A percentile compares a stretch with the other conserved stretches of the same genome.
These are phyloP conservation scores for Carassius gibelio DNA, from an alignment of 2,113 vertebrate species.

Conservation along the genomic window DNA sequence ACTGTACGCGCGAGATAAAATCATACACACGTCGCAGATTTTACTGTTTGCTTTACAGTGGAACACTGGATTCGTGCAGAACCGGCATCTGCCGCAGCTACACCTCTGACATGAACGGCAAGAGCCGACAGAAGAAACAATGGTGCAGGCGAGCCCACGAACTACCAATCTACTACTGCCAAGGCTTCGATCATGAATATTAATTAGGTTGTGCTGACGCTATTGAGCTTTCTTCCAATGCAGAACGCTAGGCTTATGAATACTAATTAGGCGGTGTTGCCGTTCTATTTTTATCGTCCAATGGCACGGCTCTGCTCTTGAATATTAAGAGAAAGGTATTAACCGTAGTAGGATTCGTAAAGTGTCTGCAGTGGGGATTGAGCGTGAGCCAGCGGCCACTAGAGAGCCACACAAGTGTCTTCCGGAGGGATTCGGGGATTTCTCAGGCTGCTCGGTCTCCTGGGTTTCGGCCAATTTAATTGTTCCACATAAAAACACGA, in stretches of 20 bases:
- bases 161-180: neutral
- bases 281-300: neutral
- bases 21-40: conserved; percentile 1
- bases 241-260: neutral
- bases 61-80: conserved; percentile 9
- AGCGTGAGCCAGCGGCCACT: conserved; percentile 1
- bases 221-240: neutral
- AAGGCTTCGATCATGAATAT: conserved; percentile 10
- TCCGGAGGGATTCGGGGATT: conserved; percentile 11
- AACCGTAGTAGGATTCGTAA: conserved; percentile 4
- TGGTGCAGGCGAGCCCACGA: conserved; percentile 48
- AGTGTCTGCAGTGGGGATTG: neutral
- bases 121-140: conserved; percentile 46
- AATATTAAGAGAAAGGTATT: neutral
- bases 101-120: conserved; percentile 23
- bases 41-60: neutral
- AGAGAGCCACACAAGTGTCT: conserved; percentile 16
- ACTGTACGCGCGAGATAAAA: neutral
- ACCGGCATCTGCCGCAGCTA: conserved; percentile 47
- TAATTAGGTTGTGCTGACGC: neutral
- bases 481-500: conserved; percentile 11
- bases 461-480: conserved; percentile 28
- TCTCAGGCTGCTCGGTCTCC: conserved; percentile 20
- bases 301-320: neutral
- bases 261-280: neutral